Percentiles rank a stretch among this genome's conserved stretches.
Evolutionary conservation across 2,797 vertebrate genomes (phyloP).

Genomic region (Macrochelys suwanniensis): DNA sequence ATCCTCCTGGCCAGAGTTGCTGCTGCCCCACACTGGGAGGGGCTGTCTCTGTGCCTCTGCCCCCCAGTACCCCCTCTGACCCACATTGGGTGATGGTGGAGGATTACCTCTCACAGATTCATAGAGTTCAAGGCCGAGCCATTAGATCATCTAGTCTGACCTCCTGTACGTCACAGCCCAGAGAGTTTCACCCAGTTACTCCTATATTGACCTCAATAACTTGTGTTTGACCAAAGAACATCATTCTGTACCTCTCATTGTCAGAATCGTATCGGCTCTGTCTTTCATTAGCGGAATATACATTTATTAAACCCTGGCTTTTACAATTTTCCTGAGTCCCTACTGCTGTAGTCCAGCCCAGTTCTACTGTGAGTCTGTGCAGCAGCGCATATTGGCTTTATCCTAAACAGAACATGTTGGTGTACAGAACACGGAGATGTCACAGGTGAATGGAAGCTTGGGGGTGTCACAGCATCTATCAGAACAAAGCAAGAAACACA

Average conservation of each 20-base stretch:
- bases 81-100: rapidly evolving
- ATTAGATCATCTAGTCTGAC: background rate
- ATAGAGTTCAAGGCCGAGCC: background rate
- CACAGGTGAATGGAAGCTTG: background rate
- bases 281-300: background rate
- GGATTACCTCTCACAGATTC: background rate
- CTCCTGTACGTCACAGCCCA: background rate
- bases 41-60: background rate
- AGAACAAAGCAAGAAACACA: background rate
- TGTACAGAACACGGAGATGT: background rate
- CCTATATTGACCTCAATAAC: background rate
- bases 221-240: background rate
- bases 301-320: background rate
- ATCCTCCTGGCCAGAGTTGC: background rate
- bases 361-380: background rate
- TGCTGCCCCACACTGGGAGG: background rate
- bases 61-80: background rate
- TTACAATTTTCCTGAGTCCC: rapidly evolving
- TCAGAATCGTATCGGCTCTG: background rate
- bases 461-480: background rate
- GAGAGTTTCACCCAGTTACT: background rate
- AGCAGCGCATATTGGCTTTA: background rate
- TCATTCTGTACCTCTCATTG: background rate
- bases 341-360: background rate
- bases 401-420: background rate